Evolutionary conservation across 2,888 invertebrate genomes (phyloP).

Genomic region (Cheilosia urbana): DNA sequence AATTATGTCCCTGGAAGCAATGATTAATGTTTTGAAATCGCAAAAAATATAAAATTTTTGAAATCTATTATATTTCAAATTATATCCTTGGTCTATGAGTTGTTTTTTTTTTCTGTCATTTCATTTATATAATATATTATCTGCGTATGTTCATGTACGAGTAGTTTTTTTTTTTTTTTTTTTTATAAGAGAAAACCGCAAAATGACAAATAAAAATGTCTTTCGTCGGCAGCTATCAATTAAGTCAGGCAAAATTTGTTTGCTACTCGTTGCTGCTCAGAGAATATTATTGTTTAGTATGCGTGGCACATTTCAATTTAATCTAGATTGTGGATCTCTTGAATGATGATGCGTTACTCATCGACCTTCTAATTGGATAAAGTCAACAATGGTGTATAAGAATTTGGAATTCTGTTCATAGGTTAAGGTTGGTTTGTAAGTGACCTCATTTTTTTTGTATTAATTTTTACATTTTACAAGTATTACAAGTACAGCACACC

Average conservation of each 20-base stretch:
- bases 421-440: neutral
- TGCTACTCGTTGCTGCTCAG: conserved; percentile 23
- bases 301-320: conserved; percentile 75
- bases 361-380: conserved; percentile 73
- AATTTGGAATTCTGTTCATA: conserved; percentile 4
- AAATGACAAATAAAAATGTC: conserved; percentile 63
- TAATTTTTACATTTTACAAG: too few species aligned
- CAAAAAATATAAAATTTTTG: conserved; percentile 9
- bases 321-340: conserved; percentile 72
- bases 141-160: conserved; percentile 17
- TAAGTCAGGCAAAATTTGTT: conserved; percentile 43
- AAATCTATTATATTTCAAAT: conserved; percentile 47
- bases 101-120: neutral
- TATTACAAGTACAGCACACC: too few species aligned
- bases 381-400: conserved; percentile 65
- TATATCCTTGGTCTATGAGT: conserved; percentile 21
- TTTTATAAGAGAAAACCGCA: conserved; percentile 35
- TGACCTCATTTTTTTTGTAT: too few species aligned
- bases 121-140: neutral
- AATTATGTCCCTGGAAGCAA: conserved; percentile 56
- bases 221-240: conserved; percentile 72
- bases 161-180: conserved; percentile 17
- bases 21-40: conserved; percentile 55
- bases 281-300: conserved; percentile 57
- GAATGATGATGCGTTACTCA: conserved; percentile 73